These are phyloP conservation scores for Acrocephalus scirpaceus DNA, from an alignment of 2,797 vertebrate species.

Conservation along the genomic window DNA sequence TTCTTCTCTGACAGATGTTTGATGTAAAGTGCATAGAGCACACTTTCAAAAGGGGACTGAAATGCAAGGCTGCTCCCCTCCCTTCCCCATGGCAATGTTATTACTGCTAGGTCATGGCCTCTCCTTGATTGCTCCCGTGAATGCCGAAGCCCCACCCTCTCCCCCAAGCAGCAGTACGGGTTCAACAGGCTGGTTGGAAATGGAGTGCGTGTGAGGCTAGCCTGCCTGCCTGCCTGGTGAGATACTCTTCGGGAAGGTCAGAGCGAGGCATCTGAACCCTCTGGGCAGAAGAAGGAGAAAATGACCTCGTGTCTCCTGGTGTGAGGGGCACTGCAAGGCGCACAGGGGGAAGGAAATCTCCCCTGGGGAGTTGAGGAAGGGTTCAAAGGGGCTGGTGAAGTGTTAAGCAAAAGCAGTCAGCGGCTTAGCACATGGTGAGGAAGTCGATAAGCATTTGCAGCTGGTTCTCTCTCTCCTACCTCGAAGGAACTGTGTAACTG, in stretches of 20 bases:
- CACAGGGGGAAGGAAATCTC: background rate
- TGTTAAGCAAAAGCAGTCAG: slow-evolving; percentile 11
- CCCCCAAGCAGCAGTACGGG: slow-evolving; percentile 15
- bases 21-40: background rate
- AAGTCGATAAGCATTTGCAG: slow-evolving; percentile 31
- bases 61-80: background rate
- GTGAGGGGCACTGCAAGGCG: background rate
- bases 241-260: background rate
- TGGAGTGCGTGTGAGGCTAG: background rate
- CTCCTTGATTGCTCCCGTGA: background rate
- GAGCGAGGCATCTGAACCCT: background rate
- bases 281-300: background rate
- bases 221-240: background rate
- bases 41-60: background rate
- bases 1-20: background rate
- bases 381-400: background rate
- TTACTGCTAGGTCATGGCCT: slow-evolving; percentile 47
- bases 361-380: background rate
- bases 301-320: background rate
- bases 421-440: background rate
- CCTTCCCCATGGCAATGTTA: slow-evolving; percentile 15
- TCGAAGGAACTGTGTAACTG: background rate
- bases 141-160: slow-evolving; percentile 28
- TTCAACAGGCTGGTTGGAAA: slow-evolving; percentile 19
- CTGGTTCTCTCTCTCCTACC: background rate